phyloP scores from a whole-genome alignment of 1,140 invertebrate genomes.

The Fopius arisanus region DNA sequence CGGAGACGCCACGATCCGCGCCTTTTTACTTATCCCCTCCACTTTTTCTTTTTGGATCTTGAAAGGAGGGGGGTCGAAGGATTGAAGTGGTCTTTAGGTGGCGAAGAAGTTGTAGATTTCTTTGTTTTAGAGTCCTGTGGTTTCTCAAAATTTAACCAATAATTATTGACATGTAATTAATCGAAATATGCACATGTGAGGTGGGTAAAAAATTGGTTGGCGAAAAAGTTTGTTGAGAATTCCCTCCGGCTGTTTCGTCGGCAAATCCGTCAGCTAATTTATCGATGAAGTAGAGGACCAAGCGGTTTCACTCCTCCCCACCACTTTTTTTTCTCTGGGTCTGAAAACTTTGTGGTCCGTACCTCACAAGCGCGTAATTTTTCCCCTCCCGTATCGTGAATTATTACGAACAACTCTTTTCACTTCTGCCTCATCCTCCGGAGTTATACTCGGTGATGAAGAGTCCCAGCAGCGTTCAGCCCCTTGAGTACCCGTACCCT shows the following conservation, averaged over 20 bases:
- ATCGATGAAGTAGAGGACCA: constrained; percentile 24
- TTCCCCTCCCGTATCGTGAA: constrained; percentile 37
- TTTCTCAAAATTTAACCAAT: no score
- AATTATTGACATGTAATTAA: no score
- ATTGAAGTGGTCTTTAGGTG: no score
- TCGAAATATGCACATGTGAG: no score
- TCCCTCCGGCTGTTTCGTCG: neutral
- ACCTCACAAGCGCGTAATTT: constrained; percentile 31
- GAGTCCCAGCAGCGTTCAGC: neutral
- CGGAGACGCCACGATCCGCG: no score
- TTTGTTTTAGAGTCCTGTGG: no score
- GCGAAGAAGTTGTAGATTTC: no score
- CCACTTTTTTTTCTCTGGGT: neutral
- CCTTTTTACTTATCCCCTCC: no score
- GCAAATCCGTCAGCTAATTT: constrained; percentile 37
- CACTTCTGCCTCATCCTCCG: neutral
- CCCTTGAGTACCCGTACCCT: constrained; percentile 20
- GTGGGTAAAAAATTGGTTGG: no score
- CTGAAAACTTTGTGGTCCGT: neutral
- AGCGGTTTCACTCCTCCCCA: neutral
- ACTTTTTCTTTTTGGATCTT: no score
- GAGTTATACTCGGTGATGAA: neutral
- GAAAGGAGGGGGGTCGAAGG: no score
- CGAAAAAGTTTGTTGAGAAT: neutral
- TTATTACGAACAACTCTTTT: constrained; percentile 36